Evolutionary conservation across 2,113 vertebrate species (phyloP).

Genomic region (Sinocyclocheilus grahami): DNA sequence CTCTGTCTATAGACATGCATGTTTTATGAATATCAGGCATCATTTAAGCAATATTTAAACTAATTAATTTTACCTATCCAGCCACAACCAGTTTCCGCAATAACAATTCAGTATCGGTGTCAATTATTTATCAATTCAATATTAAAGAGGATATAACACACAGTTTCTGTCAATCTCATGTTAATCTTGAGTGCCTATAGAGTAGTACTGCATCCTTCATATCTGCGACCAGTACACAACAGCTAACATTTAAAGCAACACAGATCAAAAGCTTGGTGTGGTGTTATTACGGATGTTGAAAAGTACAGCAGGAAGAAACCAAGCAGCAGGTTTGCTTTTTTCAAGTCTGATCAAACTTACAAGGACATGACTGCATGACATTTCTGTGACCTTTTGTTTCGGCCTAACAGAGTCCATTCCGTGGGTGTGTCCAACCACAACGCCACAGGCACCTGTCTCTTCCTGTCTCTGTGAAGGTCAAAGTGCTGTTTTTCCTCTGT

Average conservation of each 20-base stretch:
- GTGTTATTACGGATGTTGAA: constrained; percentile 6
- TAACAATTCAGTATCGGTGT: background rate
- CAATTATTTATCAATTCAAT: background rate
- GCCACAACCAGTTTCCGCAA: background rate
- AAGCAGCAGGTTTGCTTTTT: constrained; percentile 39
- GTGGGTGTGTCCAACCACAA: constrained; percentile 34
- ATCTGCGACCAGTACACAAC: too few relatives aligned
- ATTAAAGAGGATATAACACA: background rate
- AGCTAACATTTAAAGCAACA: background rate
- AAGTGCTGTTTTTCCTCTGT: background rate
- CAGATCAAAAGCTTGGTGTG: background rate
- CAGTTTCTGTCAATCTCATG: too few relatives aligned
- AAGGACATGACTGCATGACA: constrained; percentile 39
- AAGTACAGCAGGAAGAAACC: constrained; percentile 20
- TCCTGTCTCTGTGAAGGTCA: constrained; percentile 53
- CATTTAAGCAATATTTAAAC: background rate
- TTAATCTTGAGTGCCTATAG: too few relatives aligned
- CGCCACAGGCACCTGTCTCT: constrained; percentile 45
- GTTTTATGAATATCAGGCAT: background rate
- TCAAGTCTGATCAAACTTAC: constrained; percentile 34
- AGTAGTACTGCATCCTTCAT: background rate
- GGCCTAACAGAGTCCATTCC: constrained; percentile 13
- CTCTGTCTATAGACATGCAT: background rate
- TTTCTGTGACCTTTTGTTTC: constrained; percentile 37
- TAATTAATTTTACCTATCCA: background rate